These are phyloP conservation scores for Isotomurus palustris DNA, from an alignment of 2,888 invertebrate genomes.

Conservation along the genomic window DNA sequence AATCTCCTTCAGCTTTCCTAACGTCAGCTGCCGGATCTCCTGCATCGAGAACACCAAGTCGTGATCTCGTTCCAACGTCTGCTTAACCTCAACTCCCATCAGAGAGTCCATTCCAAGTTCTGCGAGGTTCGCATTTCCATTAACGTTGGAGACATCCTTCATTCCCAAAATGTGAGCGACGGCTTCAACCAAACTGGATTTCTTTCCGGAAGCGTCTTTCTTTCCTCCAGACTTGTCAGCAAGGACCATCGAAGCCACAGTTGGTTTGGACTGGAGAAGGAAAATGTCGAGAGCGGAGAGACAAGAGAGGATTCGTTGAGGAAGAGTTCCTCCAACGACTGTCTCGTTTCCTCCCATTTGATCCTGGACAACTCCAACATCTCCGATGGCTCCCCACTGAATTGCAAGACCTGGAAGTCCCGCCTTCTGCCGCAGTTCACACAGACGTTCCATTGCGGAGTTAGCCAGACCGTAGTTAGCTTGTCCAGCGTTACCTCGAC, in stretches of 20 bases:
- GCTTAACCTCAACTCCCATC: conserved; percentile 99
- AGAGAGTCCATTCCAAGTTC: conserved; percentile 97
- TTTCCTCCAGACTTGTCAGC: conserved; percentile 70
- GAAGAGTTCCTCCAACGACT: conserved; percentile 90
- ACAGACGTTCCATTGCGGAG: conserved; percentile 93
- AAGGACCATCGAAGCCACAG: conserved; percentile 70
- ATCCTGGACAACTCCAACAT: conserved; percentile 88
- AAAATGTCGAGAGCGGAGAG: conserved; percentile 81
- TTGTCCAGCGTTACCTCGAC: conserved; percentile 94
- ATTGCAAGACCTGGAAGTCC: conserved; percentile 86
- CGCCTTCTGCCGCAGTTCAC: conserved; percentile 74
- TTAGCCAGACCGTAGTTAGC: conserved; percentile 96
- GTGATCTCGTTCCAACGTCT: conserved; percentile 85
- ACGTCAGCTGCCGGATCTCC: conserved; percentile 80
- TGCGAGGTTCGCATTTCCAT: conserved; percentile 71
- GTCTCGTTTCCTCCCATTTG: conserved; percentile 84
- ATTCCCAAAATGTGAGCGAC: conserved; percentile 73
- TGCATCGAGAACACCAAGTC: conserved; percentile 85
- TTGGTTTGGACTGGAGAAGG: conserved; percentile 78
- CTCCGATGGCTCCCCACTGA: conserved; percentile 97
- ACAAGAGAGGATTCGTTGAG: conserved; percentile 93
- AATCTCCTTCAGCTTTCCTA: conserved; percentile 66
- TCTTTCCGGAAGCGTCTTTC: conserved; percentile 53
- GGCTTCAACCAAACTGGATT: conserved; percentile 67
- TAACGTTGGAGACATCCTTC: conserved; percentile 75